Evolutionary conservation across 1,140 invertebrate genomes (phyloP), one percentile per base, ranked within the genome.

Genomic region (Oppia nitens): DNA sequence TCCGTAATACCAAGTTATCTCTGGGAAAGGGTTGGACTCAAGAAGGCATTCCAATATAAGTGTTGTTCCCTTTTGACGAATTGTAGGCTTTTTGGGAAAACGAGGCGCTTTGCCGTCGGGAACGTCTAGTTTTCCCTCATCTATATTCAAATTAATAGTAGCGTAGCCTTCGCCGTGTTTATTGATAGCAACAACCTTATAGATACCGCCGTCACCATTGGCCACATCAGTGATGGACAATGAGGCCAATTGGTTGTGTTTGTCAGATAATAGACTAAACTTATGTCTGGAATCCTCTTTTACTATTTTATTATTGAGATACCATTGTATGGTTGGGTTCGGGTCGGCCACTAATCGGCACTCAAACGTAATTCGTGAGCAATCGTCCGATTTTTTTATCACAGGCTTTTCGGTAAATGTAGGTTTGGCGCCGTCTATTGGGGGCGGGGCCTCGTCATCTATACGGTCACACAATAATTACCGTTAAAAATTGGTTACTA

Each of bases 31-130:
- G 74, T 93, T 82, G 47, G 91, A 90, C 77, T 95, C 91, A 70
- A 96, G 74, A 66, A 92, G 75, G 73, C 92, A 96, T 75, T 95
- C 90, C 88, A 96, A 92, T 64, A 95, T 82, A 64, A 96, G 78
- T 54, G 87, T 71, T 71, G 94, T 90, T 48, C 90, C 91, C 62
- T 91, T 85, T 77, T 96, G 92, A 65, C 87, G 81, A 65, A 97
- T 96, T 28, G 88, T 92, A 55, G 92, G 92, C 72, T 95, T 95
- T 78, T 94, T 94, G 48, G 92, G 91, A 73, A 97, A 97, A 66
- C 91, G 79, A 50, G 91, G 92, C 59, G 89, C 81, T 76, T 94
- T 94, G 63, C 89, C 90, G 66, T 90, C 87, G 27, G 88, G 87
- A 75, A 92, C 88, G 82, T 70, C 71, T n/a, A 67, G 65, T 83